Conservation (phyloP, 2,797 vertebrate species). For the Nannoperca obscura region DNA sequence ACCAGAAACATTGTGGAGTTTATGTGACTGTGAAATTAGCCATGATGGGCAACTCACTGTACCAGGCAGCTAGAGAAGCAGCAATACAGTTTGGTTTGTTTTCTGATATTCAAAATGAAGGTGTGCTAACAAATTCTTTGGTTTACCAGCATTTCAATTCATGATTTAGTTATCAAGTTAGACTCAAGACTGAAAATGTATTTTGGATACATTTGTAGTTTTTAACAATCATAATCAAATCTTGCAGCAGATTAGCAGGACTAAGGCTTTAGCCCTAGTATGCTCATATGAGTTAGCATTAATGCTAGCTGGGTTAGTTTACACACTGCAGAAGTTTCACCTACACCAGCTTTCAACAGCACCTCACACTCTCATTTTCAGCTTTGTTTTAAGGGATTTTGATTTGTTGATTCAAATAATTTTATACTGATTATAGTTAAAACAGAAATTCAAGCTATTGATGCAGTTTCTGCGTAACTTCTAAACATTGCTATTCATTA, state of each 20-base stretch:
- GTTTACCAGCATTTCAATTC: too few relatives aligned
- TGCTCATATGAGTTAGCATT: not conserved
- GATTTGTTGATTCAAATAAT: not conserved
- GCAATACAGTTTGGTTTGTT: not conserved
- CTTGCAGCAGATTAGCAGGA: not conserved
- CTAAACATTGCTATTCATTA: conserved; percentile 32
- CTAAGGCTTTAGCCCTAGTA: too few relatives aligned
- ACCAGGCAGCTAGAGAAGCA: not conserved
- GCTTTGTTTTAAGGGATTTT: not conserved
- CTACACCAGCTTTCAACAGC: too few relatives aligned
- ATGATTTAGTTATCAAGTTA: not conserved
- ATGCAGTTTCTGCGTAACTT: conserved; percentile 10
- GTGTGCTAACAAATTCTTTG: too few relatives aligned
- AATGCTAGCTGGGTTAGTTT: not conserved
- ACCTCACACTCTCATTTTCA: not conserved
- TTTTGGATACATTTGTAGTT: too few relatives aligned
- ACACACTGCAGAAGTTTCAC: not conserved
- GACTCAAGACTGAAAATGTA: not conserved
- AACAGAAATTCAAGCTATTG: not conserved
- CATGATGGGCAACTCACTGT: too few relatives aligned
- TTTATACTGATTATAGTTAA: too few relatives aligned
- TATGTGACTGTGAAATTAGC: not conserved
- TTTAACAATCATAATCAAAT: not conserved
- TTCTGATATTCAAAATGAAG: too few relatives aligned
- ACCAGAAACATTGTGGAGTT: not conserved